Base-by-base conservation (phyloP, 1,140 invertebrate species). In the Pseudoatta argentina region DNA sequence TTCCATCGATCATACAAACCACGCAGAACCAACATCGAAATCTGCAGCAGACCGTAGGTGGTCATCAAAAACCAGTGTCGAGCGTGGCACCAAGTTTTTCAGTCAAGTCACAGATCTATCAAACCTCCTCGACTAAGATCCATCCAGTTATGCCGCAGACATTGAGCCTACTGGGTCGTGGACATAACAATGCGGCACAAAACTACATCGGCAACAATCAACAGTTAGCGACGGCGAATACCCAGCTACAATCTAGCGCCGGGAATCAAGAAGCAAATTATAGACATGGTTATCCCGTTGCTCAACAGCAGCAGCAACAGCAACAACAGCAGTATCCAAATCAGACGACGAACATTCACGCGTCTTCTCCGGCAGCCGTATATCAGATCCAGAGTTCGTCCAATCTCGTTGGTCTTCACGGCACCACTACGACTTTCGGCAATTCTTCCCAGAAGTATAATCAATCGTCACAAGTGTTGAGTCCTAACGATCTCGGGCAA, bases 111-210 rank as follows among this genome's bases (percentile, higher is more conserved):
- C 97, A 96, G 91, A 97, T 97, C 87, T 97, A 97, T 95, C 97
- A 97, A 93, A 97, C 97, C 59, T 97, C 97, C 10, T 98, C 97
- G 69, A 98, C 97, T 82, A 97, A 97, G 94, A 97, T 98, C 78
- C 97, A 97, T 95, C 97, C 97, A 55, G 97, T 97, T 79, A 97
- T 97, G 95, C 97, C 97, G 48, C 97, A 97, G 92, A 97, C 97
- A 8, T 95, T 97, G 87, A 96, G 95, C 69, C 88, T 95, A 3
- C 93, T 95, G 55, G 91, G 94, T 92, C 96, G 92, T 85, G 94
- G 91, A 59, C 94, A 95, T 89, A 92, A 95, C 93, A 94, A 93
- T 92, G 16, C 77, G 8, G 30, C 95, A 10, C 93, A 93, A 39
- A 92, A 71, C 55, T 93, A 92, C 67, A 89, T 87, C 6, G 61